Percentiles rank a stretch among this genome's conserved stretches.
Evolutionary conservation across 2,888 invertebrate genomes (phyloP).

Genomic region (Perdita meconis): DNA sequence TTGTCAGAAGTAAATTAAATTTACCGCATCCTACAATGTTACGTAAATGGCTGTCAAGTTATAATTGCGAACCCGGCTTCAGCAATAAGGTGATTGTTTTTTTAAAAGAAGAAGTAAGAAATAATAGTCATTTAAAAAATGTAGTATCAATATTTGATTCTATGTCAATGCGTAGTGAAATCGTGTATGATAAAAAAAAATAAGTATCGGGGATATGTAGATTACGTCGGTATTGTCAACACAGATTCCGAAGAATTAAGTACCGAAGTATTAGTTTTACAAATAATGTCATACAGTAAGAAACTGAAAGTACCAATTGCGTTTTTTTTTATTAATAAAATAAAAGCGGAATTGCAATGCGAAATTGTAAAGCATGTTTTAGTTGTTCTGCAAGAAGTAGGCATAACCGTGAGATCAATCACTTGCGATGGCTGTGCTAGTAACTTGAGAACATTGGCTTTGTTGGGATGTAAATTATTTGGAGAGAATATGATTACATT

Average conservation of each 20-base stretch:
- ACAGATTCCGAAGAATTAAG: constrained; percentile 1
- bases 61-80: constrained; percentile 4
- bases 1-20: neutral
- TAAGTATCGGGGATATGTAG: constrained; percentile 20
- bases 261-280: neutral
- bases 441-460: neutral
- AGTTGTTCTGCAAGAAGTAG: neutral
- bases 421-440: constrained; percentile 2
- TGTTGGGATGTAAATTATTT: neutral
- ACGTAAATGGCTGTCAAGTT: neutral
- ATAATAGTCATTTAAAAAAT: neutral
- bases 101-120: neutral
- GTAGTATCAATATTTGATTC: constrained; percentile 22
- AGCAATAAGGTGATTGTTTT: neutral
- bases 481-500: neutral
- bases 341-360: neutral
- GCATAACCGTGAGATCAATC: neutral
- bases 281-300: neutral
- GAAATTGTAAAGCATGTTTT: neutral
- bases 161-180: constrained; percentile 18
- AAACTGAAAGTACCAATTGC: constrained; percentile 1
- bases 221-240: constrained; percentile 17
- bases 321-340: neutral
- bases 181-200: constrained; percentile 7
- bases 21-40: neutral